Conservation (phyloP, 2,113 vertebrate species). For the Pseudorectes ferrugineus region DNA sequence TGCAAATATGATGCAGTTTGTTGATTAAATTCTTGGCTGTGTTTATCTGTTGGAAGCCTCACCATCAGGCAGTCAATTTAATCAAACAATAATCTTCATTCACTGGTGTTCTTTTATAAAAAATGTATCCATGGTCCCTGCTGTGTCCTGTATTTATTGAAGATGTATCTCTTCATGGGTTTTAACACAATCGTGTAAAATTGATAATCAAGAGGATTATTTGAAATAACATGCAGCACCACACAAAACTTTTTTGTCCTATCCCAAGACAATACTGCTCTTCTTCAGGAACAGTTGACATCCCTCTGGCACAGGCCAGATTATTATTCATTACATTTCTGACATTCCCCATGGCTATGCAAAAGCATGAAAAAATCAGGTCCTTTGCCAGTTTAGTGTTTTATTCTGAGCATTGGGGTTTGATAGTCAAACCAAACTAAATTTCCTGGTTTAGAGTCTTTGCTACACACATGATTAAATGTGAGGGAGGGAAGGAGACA, state of each 20-base stretch:
- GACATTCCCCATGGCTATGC: background rate
- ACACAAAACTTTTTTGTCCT: background rate
- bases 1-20: conserved; percentile 56
- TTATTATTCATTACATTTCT: conserved; percentile 38
- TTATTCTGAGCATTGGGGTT: background rate
- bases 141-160: background rate
- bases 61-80: conserved; percentile 40
- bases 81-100: conserved; percentile 59
- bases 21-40: conserved; percentile 60
- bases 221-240: background rate
- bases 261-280: background rate
- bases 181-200: background rate
- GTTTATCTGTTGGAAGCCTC: conserved; percentile 43
- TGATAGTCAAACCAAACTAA: background rate
- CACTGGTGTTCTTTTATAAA: background rate
- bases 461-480: background rate
- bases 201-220: background rate
- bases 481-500: background rate
- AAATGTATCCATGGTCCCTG: background rate
- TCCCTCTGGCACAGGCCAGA: background rate
- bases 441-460: background rate
- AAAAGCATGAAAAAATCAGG: background rate
- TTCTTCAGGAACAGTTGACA: background rate
- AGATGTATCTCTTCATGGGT: background rate
- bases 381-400: background rate